These are phyloP conservation scores for Boloria selene DNA, from an alignment of 2,888 invertebrate genomes.

Conservation along the genomic window DNA sequence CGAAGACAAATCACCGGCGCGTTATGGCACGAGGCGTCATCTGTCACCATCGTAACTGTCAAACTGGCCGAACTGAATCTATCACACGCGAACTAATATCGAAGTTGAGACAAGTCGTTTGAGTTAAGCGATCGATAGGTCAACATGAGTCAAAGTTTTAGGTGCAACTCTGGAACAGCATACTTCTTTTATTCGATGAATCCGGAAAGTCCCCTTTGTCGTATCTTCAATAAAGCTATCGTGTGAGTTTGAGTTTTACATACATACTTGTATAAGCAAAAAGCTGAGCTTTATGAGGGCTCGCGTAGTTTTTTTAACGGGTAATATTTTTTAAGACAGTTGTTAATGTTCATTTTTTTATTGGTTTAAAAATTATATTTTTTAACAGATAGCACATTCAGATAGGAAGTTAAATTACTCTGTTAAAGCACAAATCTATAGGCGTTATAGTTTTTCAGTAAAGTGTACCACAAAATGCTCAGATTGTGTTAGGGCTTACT, in stretches of 20 bases:
- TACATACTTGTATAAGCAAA: too few relatives aligned
- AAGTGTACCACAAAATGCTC: too few relatives aligned
- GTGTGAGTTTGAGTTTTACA: constrained; percentile 56
- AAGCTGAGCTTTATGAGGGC: too few relatives aligned
- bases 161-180: constrained; percentile 59
- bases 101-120: constrained; percentile 61
- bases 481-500: too few relatives aligned
- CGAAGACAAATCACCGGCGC: constrained; percentile 74
- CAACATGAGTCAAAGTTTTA: constrained; percentile 57
- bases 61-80: constrained; percentile 74
- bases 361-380: too few relatives aligned
- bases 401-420: too few relatives aligned
- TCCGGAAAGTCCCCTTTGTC: constrained; percentile 65
- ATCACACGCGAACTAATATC: constrained; percentile 80
- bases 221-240: constrained; percentile 59
- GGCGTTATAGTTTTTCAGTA: too few relatives aligned
- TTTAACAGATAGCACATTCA: too few relatives aligned
- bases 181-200: constrained; percentile 75
- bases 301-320: too few relatives aligned
- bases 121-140: constrained; percentile 47
- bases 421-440: too few relatives aligned
- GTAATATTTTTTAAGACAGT: too few relatives aligned
- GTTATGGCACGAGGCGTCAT: constrained; percentile 74
- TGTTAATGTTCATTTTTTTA: too few relatives aligned
- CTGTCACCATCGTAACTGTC: constrained; percentile 79